A percentile compares a stretch with the other conserved stretches of the same genome.
phyloP scores from a whole-genome alignment of 2,113 vertebrate species.

The Mugil cephalus region DNA sequence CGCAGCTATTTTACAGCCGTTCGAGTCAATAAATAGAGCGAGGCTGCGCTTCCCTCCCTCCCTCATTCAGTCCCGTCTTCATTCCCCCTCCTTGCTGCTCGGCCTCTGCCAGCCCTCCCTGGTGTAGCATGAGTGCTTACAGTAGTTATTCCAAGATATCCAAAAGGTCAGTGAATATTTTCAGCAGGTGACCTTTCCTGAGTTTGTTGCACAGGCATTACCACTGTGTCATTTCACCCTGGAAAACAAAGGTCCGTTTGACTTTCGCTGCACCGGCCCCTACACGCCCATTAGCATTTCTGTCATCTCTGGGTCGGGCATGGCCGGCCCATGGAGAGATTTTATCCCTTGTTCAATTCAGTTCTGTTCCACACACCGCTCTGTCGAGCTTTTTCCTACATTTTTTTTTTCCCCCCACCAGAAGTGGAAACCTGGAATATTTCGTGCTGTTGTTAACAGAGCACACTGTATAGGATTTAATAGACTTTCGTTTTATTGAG shows the following conservation, averaged over 20 bases:
- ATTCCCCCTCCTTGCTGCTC: constrained; percentile 5
- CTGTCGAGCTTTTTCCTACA: constrained; percentile 3
- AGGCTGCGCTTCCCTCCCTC: constrained; percentile 37
- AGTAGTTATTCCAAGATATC: constrained; percentile 55
- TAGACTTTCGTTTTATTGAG: neutral
- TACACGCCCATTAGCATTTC: constrained; percentile 50
- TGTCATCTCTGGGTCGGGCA: constrained; percentile 52
- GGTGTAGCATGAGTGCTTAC: constrained; percentile 48
- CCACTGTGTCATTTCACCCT: constrained; percentile 44
- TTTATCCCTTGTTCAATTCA: constrained; percentile 32
- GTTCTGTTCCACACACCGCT: constrained; percentile 42
- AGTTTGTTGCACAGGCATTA: constrained; percentile 40
- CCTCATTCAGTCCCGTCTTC: neutral
- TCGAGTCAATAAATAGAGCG: constrained; percentile 66
- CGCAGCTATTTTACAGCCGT: constrained; percentile 68
- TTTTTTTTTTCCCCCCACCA: neutral
- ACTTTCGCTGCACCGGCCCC: constrained; percentile 38
- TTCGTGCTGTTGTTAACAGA: neutral
- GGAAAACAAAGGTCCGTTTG: constrained; percentile 71
- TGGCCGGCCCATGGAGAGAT: constrained; percentile 23
- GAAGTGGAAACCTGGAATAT: constrained; percentile 19
- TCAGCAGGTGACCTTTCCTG: constrained; percentile 74
- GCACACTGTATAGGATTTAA: neutral
- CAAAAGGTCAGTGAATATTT: constrained; percentile 78
- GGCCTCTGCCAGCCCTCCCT: constrained; percentile 20